These are phyloP conservation scores for Axea sp. DNA, from an alignment of 2,888 invertebrate genomes.

Conservation along the genomic window DNA sequence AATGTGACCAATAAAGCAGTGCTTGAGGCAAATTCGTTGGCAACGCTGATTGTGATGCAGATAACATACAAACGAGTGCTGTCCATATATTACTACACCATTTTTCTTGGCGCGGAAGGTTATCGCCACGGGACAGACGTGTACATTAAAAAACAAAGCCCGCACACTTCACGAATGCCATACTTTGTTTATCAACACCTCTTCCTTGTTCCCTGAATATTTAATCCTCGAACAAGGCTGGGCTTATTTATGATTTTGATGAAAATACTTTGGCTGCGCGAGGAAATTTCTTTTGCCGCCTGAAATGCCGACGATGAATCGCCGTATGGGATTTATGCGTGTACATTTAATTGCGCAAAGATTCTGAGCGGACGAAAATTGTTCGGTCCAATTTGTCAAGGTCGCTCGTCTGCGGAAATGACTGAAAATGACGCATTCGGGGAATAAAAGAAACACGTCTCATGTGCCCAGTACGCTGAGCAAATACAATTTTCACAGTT, in stretches of 20 bases:
- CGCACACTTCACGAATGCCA: slow-evolving; percentile 21
- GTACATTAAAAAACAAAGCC: slow-evolving; percentile 36
- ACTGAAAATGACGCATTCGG: no score
- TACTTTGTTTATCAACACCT: slow-evolving; percentile 36
- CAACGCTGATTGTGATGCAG: slow-evolving; percentile 59
- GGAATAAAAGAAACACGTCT: no score
- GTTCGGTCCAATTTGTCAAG: no score
- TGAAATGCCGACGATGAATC: no score
- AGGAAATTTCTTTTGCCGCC: no score
- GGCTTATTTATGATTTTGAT: slow-evolving; percentile 2
- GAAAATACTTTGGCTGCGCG: neutral
- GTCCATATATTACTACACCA: slow-evolving; percentile 59
- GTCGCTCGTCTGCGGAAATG: no score
- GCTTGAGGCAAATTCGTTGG: slow-evolving; percentile 57
- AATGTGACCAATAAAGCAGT: slow-evolving; percentile 57
- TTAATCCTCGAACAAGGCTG: slow-evolving; percentile 11
- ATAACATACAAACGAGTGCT: slow-evolving; percentile 59
- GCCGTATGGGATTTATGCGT: no score
- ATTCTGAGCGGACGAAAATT: no score
- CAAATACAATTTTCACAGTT: no score
- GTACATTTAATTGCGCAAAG: no score
- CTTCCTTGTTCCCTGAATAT: slow-evolving; percentile 12
- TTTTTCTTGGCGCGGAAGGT: slow-evolving; percentile 52
- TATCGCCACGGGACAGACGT: slow-evolving; percentile 54
- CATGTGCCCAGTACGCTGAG: no score